Evolutionary conservation across 1,140 invertebrate species (phyloP).

Genomic region (Trachymyrmex septentrionalis): DNA sequence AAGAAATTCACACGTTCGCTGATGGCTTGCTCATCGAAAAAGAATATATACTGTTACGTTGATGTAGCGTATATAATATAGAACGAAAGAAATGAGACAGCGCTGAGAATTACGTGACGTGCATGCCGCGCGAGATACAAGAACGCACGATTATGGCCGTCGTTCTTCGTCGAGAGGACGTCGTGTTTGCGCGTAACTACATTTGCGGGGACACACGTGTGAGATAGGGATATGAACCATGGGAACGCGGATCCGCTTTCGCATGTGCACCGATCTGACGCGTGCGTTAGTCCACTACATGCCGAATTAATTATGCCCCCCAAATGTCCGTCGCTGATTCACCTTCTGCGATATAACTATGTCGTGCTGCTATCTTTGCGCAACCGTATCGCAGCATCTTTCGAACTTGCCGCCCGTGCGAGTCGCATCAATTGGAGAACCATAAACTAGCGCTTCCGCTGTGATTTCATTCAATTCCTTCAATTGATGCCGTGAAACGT

Average conservation of each 20-base stretch:
- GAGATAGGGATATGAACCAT: constrained; percentile 69
- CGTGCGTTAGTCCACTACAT: constrained; percentile 28
- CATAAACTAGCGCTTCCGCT: constrained; percentile 37
- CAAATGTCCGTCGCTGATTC: constrained; percentile 75
- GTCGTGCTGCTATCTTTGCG: constrained; percentile 12
- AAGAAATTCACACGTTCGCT: background rate
- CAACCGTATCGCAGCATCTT: constrained; percentile 8
- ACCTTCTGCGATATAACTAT: constrained; percentile 21
- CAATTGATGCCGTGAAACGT: constrained; percentile 30
- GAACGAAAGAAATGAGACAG: constrained; percentile 47
- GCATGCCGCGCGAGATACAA: constrained; percentile 26
- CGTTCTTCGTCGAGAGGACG: constrained; percentile 18
- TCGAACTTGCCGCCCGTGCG: constrained; percentile 35
- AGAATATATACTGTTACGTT: constrained; percentile 29
- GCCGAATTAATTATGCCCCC: constrained; percentile 69
- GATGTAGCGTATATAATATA: constrained; percentile 29
- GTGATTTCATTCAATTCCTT: constrained; percentile 41
- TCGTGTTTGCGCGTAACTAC: constrained; percentile 27
- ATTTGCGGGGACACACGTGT: constrained; percentile 69
- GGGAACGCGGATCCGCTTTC: constrained; percentile 75
- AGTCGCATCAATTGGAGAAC: background rate
- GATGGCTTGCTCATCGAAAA: constrained; percentile 30
- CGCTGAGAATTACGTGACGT: constrained; percentile 45
- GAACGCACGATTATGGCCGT: constrained; percentile 41
- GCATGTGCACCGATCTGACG: constrained; percentile 63